phyloP scores from a whole-genome alignment of 2,113 vertebrate genomes.

The Ploceus nigricollis region DNA sequence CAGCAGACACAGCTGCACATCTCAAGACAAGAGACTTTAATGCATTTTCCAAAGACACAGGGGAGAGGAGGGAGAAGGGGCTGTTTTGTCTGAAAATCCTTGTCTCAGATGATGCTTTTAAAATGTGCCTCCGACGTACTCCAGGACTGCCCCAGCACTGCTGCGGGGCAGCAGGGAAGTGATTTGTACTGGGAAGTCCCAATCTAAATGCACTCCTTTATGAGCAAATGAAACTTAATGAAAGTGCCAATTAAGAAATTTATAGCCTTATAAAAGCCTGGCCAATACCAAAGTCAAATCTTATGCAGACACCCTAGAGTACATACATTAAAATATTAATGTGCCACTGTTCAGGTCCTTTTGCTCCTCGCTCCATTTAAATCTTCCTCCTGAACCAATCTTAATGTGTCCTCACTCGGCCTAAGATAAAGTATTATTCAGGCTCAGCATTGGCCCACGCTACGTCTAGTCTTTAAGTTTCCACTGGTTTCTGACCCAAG shows the following conservation, averaged over 20 bases:
- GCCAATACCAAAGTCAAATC: background rate
- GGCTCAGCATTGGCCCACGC: constrained; percentile 35
- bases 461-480: constrained; percentile 52
- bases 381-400: background rate
- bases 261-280: background rate
- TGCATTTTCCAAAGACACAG: background rate
- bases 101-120: background rate
- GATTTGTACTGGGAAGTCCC: background rate
- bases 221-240: background rate
- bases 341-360: background rate
- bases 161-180: background rate
- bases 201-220: background rate
- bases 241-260: constrained; percentile 3
- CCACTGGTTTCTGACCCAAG: constrained; percentile 61
- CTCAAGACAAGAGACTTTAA: constrained; percentile 1
- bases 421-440: constrained; percentile 61
- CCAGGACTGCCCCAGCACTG: background rate
- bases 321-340: background rate
- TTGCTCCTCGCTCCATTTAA: constrained; percentile 3
- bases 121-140: rapidly evolving
- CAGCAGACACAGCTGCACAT: background rate
- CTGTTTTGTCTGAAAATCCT: constrained; percentile 2
- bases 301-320: background rate
- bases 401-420: constrained; percentile 44
- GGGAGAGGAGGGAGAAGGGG: background rate